These are phyloP conservation scores for Cyanocitta stelleri DNA, from an alignment of 2,113 vertebrate genomes.

Conservation along the genomic window DNA sequence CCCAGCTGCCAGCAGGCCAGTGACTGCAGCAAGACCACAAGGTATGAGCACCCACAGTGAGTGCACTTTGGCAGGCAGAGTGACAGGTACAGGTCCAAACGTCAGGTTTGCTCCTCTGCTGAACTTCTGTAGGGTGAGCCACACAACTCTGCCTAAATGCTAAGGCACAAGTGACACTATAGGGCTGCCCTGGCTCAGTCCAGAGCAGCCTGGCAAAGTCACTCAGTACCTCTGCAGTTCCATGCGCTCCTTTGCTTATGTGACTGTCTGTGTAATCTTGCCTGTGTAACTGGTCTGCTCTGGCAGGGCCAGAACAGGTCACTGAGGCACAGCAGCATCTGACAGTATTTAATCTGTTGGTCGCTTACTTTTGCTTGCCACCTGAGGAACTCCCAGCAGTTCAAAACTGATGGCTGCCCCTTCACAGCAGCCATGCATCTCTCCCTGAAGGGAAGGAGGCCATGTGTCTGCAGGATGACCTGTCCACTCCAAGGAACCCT, in stretches of 20 bases:
- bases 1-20: neutral
- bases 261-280: neutral
- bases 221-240: neutral
- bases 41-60: slow-evolving; percentile 13
- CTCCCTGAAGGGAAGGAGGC: neutral
- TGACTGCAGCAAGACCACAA: neutral
- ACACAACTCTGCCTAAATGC: neutral
- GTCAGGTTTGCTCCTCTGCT: rapidly evolving
- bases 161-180: neutral
- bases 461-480: neutral
- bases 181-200: neutral
- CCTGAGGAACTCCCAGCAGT: neutral
- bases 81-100: neutral
- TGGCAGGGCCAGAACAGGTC: neutral
- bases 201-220: neutral
- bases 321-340: neutral
- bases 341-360: neutral
- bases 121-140: neutral
- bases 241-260: neutral
- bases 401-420: neutral
- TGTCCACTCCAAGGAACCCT: neutral
- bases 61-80: neutral
- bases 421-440: neutral
- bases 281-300: neutral
- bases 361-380: neutral